These are phyloP conservation scores for Euglossa dilemma DNA, from an alignment of 1,140 invertebrate genomes.

Conservation along the genomic window DNA sequence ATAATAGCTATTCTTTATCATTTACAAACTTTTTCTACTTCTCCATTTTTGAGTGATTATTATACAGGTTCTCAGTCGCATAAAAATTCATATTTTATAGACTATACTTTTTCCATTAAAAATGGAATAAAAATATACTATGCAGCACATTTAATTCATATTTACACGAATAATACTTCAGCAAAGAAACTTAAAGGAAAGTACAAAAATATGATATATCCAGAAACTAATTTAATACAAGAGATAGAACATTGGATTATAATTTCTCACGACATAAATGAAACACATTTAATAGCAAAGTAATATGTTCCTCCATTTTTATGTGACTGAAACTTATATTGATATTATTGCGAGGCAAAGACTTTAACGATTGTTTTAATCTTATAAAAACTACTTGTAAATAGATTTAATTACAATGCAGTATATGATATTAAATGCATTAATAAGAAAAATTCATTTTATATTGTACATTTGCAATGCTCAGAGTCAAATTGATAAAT, in stretches of 20 bases:
- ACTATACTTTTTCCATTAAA: background rate
- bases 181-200: background rate
- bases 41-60: background rate
- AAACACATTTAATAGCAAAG: background rate
- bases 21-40: background rate
- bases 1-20: background rate
- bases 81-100: background rate
- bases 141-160: background rate
- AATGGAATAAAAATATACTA: too few relatives aligned
- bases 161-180: background rate
- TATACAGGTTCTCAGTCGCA: background rate
- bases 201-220: background rate
- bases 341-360: background rate
- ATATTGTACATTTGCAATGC: slow-evolving; percentile 31
- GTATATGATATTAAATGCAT: background rate
- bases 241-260: background rate
- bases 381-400: background rate
- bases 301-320: background rate
- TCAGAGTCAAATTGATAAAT: slow-evolving; percentile 8
- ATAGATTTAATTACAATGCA: background rate
- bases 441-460: slow-evolving; percentile 9
- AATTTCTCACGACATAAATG: background rate
- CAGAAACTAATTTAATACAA: background rate
- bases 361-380: background rate
- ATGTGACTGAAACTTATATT: background rate